These are phyloP conservation scores for Drosophila sproati DNA, from an alignment of 1,140 invertebrate species.

Conservation along the genomic window DNA sequence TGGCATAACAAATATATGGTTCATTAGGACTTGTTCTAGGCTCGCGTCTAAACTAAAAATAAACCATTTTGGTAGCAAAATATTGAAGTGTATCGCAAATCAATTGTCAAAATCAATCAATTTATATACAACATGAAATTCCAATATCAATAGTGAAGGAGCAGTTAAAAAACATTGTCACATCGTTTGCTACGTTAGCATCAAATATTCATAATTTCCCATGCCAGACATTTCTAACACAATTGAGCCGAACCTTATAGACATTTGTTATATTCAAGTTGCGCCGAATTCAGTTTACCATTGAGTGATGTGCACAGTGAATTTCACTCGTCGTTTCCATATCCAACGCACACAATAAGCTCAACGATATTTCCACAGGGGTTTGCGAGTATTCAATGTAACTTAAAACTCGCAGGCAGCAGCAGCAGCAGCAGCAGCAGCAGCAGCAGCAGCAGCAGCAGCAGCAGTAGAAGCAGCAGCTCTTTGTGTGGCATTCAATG, in stretches of 20 bases:
- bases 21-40: too few species aligned
- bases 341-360: constrained; percentile 5
- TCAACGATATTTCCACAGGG: constrained; percentile 37
- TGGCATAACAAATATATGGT: too few species aligned
- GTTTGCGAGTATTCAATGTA: constrained; percentile 1
- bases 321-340: constrained; percentile 9
- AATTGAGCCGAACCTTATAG: neutral
- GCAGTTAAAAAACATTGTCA: neutral
- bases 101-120: neutral
- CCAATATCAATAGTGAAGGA: neutral
- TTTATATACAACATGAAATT: neutral
- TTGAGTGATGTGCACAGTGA: constrained; percentile 7
- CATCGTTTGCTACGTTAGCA: neutral
- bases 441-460: neutral
- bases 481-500: constrained; percentile 30
- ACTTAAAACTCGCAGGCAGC: constrained; percentile 9
- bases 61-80: too few species aligned
- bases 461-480: neutral
- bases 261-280: constrained; percentile 10
- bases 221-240: neutral
- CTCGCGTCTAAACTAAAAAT: too few species aligned
- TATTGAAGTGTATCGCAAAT: too few species aligned
- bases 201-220: constrained; percentile 2
- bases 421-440: neutral
- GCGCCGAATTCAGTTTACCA: constrained; percentile 9